Conservation (phyloP, 2,888 invertebrate species). For the Liodrosophila aerea region DNA sequence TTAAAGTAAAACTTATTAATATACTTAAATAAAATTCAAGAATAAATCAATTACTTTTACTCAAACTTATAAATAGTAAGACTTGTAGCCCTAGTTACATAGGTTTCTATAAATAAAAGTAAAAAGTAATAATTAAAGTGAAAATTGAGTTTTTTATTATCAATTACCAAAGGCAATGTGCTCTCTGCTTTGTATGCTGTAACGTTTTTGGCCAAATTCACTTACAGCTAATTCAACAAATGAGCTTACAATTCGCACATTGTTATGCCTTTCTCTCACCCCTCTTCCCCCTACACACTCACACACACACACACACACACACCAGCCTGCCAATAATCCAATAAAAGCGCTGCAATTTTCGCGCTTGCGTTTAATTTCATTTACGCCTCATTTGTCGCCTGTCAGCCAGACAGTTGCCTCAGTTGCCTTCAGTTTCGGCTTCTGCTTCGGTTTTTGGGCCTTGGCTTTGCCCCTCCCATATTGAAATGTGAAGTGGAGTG, state of each 20-base stretch:
- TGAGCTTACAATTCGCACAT: slow-evolving; percentile 76
- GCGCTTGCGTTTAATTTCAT: slow-evolving; percentile 77
- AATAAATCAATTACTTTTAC: too few relatives aligned
- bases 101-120: too few relatives aligned
- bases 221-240: slow-evolving; percentile 69
- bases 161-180: slow-evolving; percentile 7
- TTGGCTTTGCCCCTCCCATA: slow-evolving; percentile 24
- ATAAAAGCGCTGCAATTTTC: slow-evolving; percentile 73
- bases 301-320: slow-evolving; percentile 6
- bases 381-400: slow-evolving; percentile 76
- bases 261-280: slow-evolving; percentile 43
- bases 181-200: slow-evolving; percentile 44
- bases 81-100: too few relatives aligned
- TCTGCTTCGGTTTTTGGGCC: slow-evolving; percentile 4
- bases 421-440: slow-evolving; percentile 1
- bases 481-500: slow-evolving; percentile 25
- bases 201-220: slow-evolving; percentile 46
- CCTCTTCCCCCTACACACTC: slow-evolving; percentile 5
- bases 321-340: slow-evolving; percentile 63
- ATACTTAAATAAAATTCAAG: too few relatives aligned
- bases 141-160: slow-evolving; percentile 17
- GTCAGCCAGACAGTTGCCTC: slow-evolving; percentile 41
- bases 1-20: too few relatives aligned
- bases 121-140: background rate
- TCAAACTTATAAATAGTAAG: too few relatives aligned